A percentile compares a stretch with the other conserved stretches of the same genome.
Conservation (phyloP, 2,797 vertebrate species). For the Melanotaenia pygmaea region DNA sequence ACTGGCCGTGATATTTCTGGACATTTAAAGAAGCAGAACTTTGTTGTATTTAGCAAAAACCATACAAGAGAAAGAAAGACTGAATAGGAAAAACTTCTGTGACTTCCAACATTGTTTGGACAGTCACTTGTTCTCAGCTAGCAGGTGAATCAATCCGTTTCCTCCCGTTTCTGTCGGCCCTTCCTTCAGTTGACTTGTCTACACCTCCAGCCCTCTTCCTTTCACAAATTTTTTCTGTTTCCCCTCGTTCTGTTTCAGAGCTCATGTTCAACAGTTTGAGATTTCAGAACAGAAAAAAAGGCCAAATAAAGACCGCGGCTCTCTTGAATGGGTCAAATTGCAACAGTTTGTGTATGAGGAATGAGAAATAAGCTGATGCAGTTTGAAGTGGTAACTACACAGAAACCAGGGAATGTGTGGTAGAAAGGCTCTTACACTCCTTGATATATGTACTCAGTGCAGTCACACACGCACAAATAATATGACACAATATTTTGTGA, state of each 20-base stretch:
- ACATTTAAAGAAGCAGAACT: neutral
- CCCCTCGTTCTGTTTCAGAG: conserved; percentile 26
- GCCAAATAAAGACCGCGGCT: conserved; percentile 11
- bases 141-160: conserved; percentile 44
- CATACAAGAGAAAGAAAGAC: neutral
- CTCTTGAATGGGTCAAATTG: conserved; percentile 8
- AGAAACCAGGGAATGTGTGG: neutral
- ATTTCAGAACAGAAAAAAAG: conserved; percentile 25
- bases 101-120: neutral
- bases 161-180: conserved; percentile 41
- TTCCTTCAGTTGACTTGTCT: conserved; percentile 51
- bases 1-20: neutral
- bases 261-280: conserved; percentile 28
- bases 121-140: conserved; percentile 9
- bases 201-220: conserved; percentile 37
- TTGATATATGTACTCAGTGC: neutral
- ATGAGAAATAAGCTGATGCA: neutral
- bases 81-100: neutral
- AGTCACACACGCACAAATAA: conserved; percentile 18
- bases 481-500: conserved; percentile 52
- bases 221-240: conserved; percentile 25
- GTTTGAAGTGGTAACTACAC: neutral
- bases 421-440: conserved; percentile 1
- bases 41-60: neutral
- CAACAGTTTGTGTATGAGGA: neutral